Conservation (phyloP, 1,140 invertebrate species). For the Leptoteleia sp. region DNA sequence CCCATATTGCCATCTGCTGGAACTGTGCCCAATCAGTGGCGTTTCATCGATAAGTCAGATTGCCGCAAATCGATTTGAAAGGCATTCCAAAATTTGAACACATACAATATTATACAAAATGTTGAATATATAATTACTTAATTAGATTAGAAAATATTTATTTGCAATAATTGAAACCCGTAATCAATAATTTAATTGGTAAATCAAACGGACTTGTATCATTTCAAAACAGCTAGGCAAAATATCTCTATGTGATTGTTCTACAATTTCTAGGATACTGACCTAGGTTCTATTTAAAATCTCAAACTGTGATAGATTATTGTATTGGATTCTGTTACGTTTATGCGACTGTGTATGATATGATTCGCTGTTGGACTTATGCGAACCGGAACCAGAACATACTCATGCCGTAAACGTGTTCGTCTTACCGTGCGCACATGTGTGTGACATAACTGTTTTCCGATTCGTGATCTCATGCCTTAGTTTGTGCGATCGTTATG, state of each 20-base stretch:
- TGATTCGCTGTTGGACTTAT: slow-evolving; percentile 16
- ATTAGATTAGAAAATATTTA: too few species aligned
- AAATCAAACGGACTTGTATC: too few species aligned
- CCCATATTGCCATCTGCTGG: slow-evolving; percentile 58
- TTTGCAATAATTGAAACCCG: too few species aligned
- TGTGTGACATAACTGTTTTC: slow-evolving; percentile 54
- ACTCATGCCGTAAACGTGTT: slow-evolving; percentile 5
- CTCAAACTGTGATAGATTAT: background rate
- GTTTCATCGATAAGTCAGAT: slow-evolving; percentile 55
- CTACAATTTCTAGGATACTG: too few species aligned
- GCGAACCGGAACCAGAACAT: slow-evolving; percentile 16
- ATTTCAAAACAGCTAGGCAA: too few species aligned
- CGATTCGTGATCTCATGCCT: slow-evolving; percentile 39
- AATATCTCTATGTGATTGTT: too few species aligned
- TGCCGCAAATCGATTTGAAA: slow-evolving; percentile 47
- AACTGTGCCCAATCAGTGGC: slow-evolving; percentile 1
- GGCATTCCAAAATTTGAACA: background rate
- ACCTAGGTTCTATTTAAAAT: background rate
- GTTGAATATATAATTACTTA: too few species aligned
- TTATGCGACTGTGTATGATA: slow-evolving; percentile 5
- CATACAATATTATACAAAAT: background rate
- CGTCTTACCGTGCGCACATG: slow-evolving; percentile 20
- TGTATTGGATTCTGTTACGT: background rate
- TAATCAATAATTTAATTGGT: too few species aligned
- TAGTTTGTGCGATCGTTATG: slow-evolving; percentile 33